A percentile compares a stretch with the other conserved stretches of the same genome.
Conservation (phyloP, 1,140 invertebrate genomes). For the Neotoxoptera formosana region DNA sequence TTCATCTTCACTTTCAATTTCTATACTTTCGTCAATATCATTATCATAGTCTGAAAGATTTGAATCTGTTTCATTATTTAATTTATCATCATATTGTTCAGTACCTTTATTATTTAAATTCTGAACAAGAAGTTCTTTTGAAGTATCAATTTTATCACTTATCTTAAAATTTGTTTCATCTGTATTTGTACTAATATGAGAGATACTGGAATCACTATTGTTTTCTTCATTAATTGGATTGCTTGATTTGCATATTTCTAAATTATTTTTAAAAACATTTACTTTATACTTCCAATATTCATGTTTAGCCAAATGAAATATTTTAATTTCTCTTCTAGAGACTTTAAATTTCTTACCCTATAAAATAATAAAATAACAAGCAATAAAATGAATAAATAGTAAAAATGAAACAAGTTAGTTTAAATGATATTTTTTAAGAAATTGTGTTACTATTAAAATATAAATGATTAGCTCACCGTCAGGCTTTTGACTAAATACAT, state of each 20-base stretch:
- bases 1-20: conserved; percentile 2
- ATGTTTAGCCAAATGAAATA: background rate
- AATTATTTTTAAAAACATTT: conserved; percentile 19
- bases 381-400: background rate
- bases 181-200: background rate
- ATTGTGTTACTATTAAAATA: background rate
- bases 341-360: background rate
- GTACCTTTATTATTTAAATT: background rate
- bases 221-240: conserved; percentile 7
- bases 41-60: background rate
- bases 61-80: background rate
- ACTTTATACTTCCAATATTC: background rate
- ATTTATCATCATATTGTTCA: background rate
- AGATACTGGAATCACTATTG: background rate
- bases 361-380: background rate
- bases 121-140: background rate
- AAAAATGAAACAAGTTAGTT: background rate
- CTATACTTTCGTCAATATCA: background rate
- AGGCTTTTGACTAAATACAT: background rate
- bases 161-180: background rate
- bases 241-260: background rate
- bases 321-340: background rate
- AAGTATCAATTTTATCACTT: background rate
- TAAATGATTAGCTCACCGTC: background rate
- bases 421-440: background rate